A percentile compares a stretch with the other conserved stretches of the same genome.
These are phyloP conservation scores for Epistrophella euchroma DNA, from an alignment of 2,888 invertebrate species.

Conservation along the genomic window DNA sequence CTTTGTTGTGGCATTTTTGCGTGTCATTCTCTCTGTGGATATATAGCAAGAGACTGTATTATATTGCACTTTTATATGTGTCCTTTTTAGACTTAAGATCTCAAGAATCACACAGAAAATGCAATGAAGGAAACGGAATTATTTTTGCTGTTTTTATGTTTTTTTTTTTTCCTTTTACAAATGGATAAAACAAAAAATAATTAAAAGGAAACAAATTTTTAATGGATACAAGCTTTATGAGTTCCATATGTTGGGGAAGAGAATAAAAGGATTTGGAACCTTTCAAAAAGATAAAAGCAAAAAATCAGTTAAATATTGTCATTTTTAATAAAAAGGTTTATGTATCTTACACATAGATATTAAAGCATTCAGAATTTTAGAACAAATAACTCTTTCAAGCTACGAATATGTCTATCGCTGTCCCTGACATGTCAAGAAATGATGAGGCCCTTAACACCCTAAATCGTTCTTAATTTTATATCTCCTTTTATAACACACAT, in stretches of 20 bases:
- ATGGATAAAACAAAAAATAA: conserved; percentile 52
- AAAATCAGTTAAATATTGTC: not conserved
- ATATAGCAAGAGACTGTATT: conserved; percentile 1
- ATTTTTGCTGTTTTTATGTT: conserved; percentile 21
- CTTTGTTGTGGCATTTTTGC: conserved; percentile 75
- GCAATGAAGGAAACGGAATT: conserved; percentile 71
- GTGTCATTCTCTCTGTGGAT: conserved; percentile 58
- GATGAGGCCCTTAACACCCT: too few relatives aligned
- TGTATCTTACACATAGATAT: too few relatives aligned
- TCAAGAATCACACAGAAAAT: conserved; percentile 51
- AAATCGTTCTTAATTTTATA: too few relatives aligned
- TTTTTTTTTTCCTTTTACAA: conserved; percentile 5
- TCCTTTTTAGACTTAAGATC: conserved; percentile 30
- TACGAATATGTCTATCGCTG: too few relatives aligned
- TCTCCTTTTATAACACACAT: too few relatives aligned
- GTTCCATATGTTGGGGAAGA: not conserved
- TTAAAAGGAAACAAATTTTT: conserved; percentile 70
- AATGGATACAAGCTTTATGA: conserved; percentile 54
- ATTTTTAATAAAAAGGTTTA: too few relatives aligned
- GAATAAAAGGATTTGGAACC: conserved; percentile 65
- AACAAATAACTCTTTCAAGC: too few relatives aligned
- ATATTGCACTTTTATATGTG: conserved; percentile 26
- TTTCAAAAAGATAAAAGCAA: conserved; percentile 24
- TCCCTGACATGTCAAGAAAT: too few relatives aligned
- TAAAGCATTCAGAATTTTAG: too few relatives aligned